Base-by-base conservation (phyloP, 2,888 invertebrate species). In the Hybos culiciformis region DNA sequence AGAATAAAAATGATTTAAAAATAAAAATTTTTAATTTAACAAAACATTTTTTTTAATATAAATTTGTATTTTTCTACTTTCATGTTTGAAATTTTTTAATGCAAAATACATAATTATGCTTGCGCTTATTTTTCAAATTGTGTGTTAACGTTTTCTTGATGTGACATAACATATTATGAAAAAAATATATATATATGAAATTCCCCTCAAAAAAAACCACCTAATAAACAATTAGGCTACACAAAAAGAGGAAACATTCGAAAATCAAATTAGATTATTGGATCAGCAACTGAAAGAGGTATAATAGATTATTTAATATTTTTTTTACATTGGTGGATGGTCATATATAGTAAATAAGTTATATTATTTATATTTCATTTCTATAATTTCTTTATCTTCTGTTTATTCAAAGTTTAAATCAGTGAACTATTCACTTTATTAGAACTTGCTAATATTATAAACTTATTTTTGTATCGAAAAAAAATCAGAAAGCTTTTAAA, bases 221-320 rank as follows among this genome's bases (percentile, higher is more conserved):
- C 26, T 5, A 26, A 26, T 5, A 40, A 46, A 41, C 42, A 40
- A 31, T 37, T 34, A 93, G 91, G 91, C 93, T 61, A 87, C 91
- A 63, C 83, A 90, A 73, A 85, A 91, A 70, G 93, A 94, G 75
- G 93, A 93, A 72, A 80, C 84, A 56, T 90, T 83, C 74, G 85
- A 88, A 68, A 79, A 79, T 67, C 87, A 88, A 73, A 84, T 91
- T 64, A 88, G 90, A 77, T 74, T 81, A 62, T 77, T 91, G 72
- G 83, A 83, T 70, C 79, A 80, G 69, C 82, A 86, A 70, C 78
- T 93, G 59, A 86, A 84, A 80, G 91, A 93, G 91, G 92, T 93
- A 84, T 80, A 39, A 17, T 45, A 39, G 38, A 29, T 39, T 17
- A 39, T 40, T 45, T 41, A 37, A 42, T 47, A 41, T 18, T 46